A percentile compares a stretch with the other conserved stretches of the same genome.
Evolutionary conservation across 1,140 invertebrate genomes (phyloP).

Genomic region (Drosophila ironensis): DNA sequence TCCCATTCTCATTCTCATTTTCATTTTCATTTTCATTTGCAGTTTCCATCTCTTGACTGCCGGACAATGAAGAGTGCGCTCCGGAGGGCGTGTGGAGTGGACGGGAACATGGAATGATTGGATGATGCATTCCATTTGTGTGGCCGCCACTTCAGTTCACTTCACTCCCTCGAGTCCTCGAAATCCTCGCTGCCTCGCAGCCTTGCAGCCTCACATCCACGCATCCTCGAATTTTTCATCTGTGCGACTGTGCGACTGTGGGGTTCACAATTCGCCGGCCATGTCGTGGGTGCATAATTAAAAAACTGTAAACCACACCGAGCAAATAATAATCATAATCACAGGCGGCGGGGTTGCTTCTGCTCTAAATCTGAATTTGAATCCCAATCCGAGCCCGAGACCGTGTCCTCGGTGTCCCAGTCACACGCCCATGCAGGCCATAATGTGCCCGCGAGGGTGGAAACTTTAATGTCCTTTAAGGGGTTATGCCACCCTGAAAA

Average conservation of each 20-base stretch:
- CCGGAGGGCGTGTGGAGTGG: not conserved
- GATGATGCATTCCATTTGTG: slow-evolving; percentile 49
- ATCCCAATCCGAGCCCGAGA: not conserved
- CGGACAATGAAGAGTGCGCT: slow-evolving; percentile 10
- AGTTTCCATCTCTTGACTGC: not conserved
- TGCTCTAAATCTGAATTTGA: too few species aligned
- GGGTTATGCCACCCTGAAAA: too few species aligned
- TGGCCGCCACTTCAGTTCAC: slow-evolving; percentile 57
- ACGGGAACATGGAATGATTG: slow-evolving; percentile 16
- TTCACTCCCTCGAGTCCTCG: slow-evolving; percentile 47
- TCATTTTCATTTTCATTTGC: too few species aligned
- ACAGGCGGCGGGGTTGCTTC: not conserved
- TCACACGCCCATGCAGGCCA: slow-evolving; percentile 16
- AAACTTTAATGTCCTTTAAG: slow-evolving; percentile 68
- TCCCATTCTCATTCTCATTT: too few species aligned
- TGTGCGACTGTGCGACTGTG: too few species aligned
- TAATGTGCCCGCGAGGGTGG: slow-evolving; percentile 47
- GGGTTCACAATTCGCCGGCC: not conserved
- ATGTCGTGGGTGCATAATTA: slow-evolving; percentile 74
- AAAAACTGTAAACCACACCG: slow-evolving; percentile 79
- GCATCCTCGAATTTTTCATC: too few species aligned
- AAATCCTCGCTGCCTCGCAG: too few species aligned
- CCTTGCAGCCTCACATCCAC: too few species aligned
- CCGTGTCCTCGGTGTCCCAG: slow-evolving; percentile 15
- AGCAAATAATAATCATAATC: slow-evolving; percentile 73